Conservation (phyloP, 2,797 vertebrate genomes). For the Sebastes elongatus region DNA sequence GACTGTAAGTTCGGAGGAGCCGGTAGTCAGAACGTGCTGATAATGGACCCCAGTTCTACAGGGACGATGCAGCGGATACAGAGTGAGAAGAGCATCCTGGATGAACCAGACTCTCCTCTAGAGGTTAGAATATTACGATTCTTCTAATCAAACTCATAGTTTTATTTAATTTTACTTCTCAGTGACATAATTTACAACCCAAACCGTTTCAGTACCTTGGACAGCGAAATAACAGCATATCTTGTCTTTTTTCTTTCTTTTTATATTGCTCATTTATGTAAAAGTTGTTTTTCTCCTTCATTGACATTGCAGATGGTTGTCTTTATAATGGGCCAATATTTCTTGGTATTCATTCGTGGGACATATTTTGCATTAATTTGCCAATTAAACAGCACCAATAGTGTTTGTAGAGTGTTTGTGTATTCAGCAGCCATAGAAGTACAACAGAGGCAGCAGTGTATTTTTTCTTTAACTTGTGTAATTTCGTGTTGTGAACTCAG, state of each 20-base stretch:
- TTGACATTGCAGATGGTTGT: neutral
- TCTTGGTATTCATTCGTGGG: rapidly evolving
- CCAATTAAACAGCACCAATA: rapidly evolving
- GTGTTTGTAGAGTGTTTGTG: rapidly evolving
- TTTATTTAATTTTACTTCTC: neutral
- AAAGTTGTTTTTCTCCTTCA: rapidly evolving
- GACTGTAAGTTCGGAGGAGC: too few relatives aligned
- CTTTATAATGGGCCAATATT: neutral
- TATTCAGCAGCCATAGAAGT: neutral
- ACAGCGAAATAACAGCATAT: neutral
- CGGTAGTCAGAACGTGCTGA: too few relatives aligned
- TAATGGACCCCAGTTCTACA: too few relatives aligned
- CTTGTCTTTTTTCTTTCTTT: neutral
- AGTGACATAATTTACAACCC: neutral
- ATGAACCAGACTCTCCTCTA: too few relatives aligned
- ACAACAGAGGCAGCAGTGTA: neutral
- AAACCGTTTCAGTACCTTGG: slow-evolving; percentile 7
- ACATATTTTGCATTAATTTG: rapidly evolving
- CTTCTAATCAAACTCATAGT: rapidly evolving
- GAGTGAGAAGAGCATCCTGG: too few relatives aligned
- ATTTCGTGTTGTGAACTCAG: slow-evolving; percentile 60
- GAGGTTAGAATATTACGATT: neutral
- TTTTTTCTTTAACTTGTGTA: neutral
- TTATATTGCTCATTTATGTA: rapidly evolving
- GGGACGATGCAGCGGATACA: too few relatives aligned